Evolutionary conservation across 1,140 invertebrate genomes (phyloP), one percentile per base, ranked within the genome.

Genomic region (Platyscapa corneri): DNA sequence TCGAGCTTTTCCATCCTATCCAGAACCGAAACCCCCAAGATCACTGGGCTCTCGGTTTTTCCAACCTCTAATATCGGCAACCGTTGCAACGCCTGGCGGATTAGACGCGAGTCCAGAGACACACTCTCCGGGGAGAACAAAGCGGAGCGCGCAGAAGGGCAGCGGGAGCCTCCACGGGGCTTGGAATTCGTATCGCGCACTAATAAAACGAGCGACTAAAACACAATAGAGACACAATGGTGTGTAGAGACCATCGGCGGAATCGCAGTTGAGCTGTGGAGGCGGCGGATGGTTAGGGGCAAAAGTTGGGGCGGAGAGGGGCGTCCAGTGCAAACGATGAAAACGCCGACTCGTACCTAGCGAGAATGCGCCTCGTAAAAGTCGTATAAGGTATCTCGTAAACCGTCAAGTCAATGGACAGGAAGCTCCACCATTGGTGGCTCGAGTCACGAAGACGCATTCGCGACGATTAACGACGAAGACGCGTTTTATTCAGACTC

Each of bases 321-420:
- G 18, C n/a, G 53, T 64, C 77, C 67, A 37, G 81, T 77, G 87
- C 82, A 87, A 86, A 85, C 85, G 86, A 88, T 88, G 84, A 86
- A 83, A 87, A 87, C 79, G 82, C 79, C 82, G 84, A 79, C 72
- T 82, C 79, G 80, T 86, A 86, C 67, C 84, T 78, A 42, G 72
- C 79, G 72, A 82, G 84, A 86, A 86, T 82, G 81, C 78, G 87
- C 82, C 82, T 87, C 85, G 85, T 87, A 87, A 88, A 88, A 88
- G 86, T 87, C 86, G 82, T 85, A 78, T 85, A 77, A 84, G 84
- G 84, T 82, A 82, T 84, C 86, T 87, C 87, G 83, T 87, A 88
- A 88, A 87, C 60, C 84, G 82, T 8, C 86, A 72, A 87, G 84
- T 86, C 87, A 86, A 87, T 86, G 87, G 82, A 87, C 86, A 87